phyloP scores from a whole-genome alignment of 2,888 invertebrate species.

The Cryptus viduatorius region DNA sequence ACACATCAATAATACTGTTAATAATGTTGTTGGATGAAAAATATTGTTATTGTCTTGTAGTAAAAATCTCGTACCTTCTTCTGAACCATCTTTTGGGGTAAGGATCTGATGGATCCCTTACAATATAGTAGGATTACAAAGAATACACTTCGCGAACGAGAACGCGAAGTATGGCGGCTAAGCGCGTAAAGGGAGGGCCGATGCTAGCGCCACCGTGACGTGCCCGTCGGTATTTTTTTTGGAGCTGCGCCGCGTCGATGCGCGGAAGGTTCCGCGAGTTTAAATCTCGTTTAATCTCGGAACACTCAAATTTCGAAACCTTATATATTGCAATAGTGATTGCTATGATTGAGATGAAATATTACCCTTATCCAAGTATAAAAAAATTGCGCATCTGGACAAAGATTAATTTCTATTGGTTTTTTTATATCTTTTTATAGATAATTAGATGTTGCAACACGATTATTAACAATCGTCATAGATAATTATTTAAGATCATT shows the following conservation, averaged over 20 bases:
- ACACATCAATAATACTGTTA: constrained; percentile 21
- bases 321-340: too few species aligned
- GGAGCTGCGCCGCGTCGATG: constrained; percentile 11
- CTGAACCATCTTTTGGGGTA: constrained; percentile 78
- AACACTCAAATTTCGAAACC: too few species aligned
- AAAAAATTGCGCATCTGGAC: too few species aligned
- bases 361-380: too few species aligned
- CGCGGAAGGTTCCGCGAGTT: constrained; percentile 17
- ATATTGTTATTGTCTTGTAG: constrained; percentile 68
- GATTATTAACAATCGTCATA: too few species aligned
- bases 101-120: constrained; percentile 75
- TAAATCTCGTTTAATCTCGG: background rate
- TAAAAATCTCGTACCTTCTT: constrained; percentile 77
- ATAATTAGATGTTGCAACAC: too few species aligned
- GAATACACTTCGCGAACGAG: constrained; percentile 69
- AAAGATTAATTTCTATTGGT: too few species aligned
- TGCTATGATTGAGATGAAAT: too few species aligned
- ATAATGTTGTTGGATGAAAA: constrained; percentile 54
- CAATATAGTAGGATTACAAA: constrained; percentile 74
- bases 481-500: too few species aligned
- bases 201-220: constrained; percentile 44
- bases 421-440: too few species aligned
- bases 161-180: constrained; percentile 75
- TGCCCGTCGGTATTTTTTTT: constrained; percentile 9
- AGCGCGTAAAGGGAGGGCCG: constrained; percentile 75